Percentiles rank a stretch among this genome's conserved stretches.
phyloP scores from a whole-genome alignment of 2,888 invertebrate genomes.

The Abscondita cerata region DNA sequence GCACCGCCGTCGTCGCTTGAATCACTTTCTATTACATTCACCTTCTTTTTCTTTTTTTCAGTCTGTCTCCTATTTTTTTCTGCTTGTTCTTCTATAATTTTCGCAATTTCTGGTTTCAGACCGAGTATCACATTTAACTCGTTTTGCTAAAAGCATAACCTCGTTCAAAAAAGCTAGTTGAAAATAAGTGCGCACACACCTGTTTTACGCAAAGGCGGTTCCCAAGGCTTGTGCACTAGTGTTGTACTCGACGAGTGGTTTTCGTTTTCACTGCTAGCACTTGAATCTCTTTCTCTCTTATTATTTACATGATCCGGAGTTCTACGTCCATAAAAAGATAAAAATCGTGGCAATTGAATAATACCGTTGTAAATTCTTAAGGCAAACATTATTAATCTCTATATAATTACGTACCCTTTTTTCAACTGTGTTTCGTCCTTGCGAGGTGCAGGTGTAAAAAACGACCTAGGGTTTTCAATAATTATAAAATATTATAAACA shows the following conservation, averaged over 20 bases:
- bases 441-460: constrained; percentile 15
- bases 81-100: background rate
- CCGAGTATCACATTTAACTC: constrained; percentile 13
- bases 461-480: constrained; percentile 11
- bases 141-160: constrained; percentile 27
- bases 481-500: background rate
- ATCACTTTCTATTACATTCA: constrained; percentile 31
- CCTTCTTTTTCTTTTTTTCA: constrained; percentile 27
- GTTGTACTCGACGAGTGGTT: background rate
- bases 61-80: background rate
- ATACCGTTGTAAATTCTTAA: background rate
- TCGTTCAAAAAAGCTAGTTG: too few relatives aligned
- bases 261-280: background rate
- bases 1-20: constrained; percentile 33
- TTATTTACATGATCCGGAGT: background rate
- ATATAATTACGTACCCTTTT: constrained; percentile 18
- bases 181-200: background rate
- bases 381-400: background rate
- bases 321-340: background rate
- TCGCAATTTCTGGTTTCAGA: constrained; percentile 25
- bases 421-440: constrained; percentile 3
- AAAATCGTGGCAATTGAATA: background rate
- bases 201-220: background rate
- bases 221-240: too few relatives aligned
- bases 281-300: background rate